phyloP scores from a whole-genome alignment of 2,888 invertebrate species.

The Pristionchus entomophagus region DNA sequence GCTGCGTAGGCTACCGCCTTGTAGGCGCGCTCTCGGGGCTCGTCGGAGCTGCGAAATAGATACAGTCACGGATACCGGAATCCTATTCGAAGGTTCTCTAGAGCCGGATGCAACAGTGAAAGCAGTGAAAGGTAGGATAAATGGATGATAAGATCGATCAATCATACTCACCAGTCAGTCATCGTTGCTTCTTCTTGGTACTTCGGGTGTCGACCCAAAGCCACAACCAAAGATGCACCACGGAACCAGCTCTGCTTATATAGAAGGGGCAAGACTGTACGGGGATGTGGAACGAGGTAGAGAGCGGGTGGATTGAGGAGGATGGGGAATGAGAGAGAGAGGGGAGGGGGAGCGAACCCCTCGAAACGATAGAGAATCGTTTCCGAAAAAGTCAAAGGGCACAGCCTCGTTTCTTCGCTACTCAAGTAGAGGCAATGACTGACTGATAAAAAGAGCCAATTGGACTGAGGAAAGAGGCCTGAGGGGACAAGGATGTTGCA shows the following conservation, averaged over 20 bases:
- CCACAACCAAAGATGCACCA: not conserved
- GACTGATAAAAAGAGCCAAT: conserved; percentile 19
- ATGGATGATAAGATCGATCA: not conserved
- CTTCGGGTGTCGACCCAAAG: conserved; percentile 22
- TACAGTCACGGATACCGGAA: not conserved
- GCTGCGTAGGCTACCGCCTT: conserved; percentile 75
- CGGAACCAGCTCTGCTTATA: conserved; percentile 45
- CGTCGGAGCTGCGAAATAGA: conserved; percentile 54
- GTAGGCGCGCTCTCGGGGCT: conserved; percentile 74
- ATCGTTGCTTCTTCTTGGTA: conserved; percentile 19
- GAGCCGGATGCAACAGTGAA: not conserved
- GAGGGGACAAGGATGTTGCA: not conserved
- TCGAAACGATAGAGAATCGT: conserved; percentile 2
- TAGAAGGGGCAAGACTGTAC: conserved; percentile 20
- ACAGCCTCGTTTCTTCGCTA: conserved; percentile 2
- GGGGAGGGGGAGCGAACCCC: not conserved
- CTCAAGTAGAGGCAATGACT: not conserved
- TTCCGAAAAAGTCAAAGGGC: conserved; percentile 46
- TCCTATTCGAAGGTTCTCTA: not conserved
- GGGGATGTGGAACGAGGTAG: conserved; percentile 47
- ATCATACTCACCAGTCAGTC: conserved; percentile 32
- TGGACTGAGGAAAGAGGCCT: not conserved
- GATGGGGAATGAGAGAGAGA: not conserved
- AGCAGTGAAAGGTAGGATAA: not conserved
- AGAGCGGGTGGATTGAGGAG: not conserved